Evolutionary conservation across 1,140 invertebrate species (phyloP), one percentile per base, ranked within the genome.

Genomic region (Mercenaria mercenaria): DNA sequence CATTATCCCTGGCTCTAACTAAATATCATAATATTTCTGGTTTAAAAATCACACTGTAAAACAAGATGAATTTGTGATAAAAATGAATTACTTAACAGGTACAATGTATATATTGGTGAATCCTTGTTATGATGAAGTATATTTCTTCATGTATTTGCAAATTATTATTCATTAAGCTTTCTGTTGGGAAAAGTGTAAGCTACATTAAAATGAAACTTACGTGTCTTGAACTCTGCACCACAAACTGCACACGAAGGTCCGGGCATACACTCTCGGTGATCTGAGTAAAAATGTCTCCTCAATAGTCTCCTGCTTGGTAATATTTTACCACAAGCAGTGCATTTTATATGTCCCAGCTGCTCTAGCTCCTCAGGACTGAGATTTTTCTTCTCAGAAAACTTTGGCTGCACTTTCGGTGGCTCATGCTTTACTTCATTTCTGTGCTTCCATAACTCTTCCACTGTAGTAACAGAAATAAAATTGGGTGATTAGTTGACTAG

Each of bases 221-320:
- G 37, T 47, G 41, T 77, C 23, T 77, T 77, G 50, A 77, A 77
- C 29, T 77, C 74, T 52, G 34, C 18, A 1, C 26, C 43, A 77
- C 74, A 77, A 1, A 77, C 47, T 2, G 74, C 41, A 77, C 74
- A 77, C 3, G 11, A 41, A 26, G 41, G 47, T 1, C 39, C 47
- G n/a, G 74, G 74, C 74, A 77, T 77, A 34, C n/a, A 52, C 37
- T 77, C 74, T 77, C 74, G 20, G 23, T 77, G 74, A 77, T 52
- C 41, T 20, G 74, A 26, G 50, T 77, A 77, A 47, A 50, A 50
- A 50, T 77, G 74, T 47, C 74, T 29, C 29, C 74, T 77, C 13
- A 77, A 26, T 18, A 77, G n/a, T 23, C 74, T 41, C 29, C 43
- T 77, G n/a, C 47, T 77, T 50, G 74, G 74, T 23, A 50, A 52